phyloP scores from a whole-genome alignment of 2,797 vertebrate species.

The Hemitrygon akajei region DNA sequence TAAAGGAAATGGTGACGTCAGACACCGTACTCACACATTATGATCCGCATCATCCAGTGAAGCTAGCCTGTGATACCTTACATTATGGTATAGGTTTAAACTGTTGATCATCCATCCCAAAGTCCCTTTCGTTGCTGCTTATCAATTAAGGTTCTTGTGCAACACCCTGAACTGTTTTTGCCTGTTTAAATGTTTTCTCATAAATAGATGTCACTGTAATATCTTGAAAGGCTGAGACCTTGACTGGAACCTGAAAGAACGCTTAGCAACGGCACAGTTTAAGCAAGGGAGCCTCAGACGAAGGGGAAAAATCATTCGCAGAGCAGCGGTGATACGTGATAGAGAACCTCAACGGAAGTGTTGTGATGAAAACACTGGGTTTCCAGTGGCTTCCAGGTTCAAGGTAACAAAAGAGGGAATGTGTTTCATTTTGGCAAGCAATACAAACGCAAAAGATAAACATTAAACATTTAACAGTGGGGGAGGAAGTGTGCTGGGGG shows the following conservation, averaged over 20 bases:
- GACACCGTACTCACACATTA: no score
- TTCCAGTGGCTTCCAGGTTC: not conserved
- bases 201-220: not conserved
- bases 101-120: not conserved
- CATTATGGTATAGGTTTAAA: not conserved
- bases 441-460: not conserved
- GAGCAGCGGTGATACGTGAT: not conserved
- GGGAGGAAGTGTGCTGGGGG: not conserved
- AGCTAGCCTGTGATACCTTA: no score
- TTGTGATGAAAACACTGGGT: not conserved
- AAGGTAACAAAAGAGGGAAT: not conserved
- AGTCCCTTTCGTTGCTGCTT: no score
- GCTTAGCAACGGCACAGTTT: not conserved
- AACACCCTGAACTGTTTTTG: no score
- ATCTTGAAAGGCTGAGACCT: not conserved
- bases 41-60: no score
- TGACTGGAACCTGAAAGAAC: not conserved
- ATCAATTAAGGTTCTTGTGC: not conserved
- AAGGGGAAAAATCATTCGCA: not conserved
- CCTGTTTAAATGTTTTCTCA: not conserved
- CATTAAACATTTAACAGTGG: not conserved
- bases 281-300: not conserved
- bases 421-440: not conserved
- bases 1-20: no score
- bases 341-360: not conserved